Percentiles rank a stretch among this genome's conserved stretches.
These are phyloP conservation scores for Helleia helle DNA, from an alignment of 2,888 invertebrate species.

Conservation along the genomic window DNA sequence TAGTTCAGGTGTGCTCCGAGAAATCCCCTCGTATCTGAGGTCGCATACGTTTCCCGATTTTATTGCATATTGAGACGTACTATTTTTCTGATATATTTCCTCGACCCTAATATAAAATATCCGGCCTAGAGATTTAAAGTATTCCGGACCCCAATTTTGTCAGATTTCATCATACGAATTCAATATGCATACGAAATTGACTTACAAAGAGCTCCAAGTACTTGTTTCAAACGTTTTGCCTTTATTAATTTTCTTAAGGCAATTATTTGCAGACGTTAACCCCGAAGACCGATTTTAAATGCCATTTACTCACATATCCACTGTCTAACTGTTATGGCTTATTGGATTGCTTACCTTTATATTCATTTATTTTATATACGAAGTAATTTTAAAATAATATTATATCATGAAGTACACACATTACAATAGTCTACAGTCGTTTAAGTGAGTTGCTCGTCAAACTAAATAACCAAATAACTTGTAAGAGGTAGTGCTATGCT, in stretches of 20 bases:
- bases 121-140: slow-evolving; percentile 39
- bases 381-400: too few relatives aligned
- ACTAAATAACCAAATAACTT: too few relatives aligned
- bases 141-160: slow-evolving; percentile 27
- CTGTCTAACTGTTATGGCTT: neutral
- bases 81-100: slow-evolving; percentile 57
- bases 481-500: too few relatives aligned
- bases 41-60: slow-evolving; percentile 58
- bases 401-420: too few relatives aligned
- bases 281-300: neutral
- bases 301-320: neutral
- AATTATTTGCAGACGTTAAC: neutral
- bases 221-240: neutral
- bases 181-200: slow-evolving; percentile 8
- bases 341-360: too few relatives aligned
- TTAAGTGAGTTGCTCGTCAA: too few relatives aligned
- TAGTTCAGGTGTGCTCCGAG: slow-evolving; percentile 65
- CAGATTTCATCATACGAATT: slow-evolving; percentile 10
- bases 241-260: slow-evolving; percentile 4
- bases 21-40: slow-evolving; percentile 57
- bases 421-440: too few relatives aligned
- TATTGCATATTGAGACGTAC: slow-evolving; percentile 71
- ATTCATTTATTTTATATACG: too few relatives aligned
- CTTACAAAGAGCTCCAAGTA: neutral
- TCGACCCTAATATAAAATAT: slow-evolving; percentile 39